Base-by-base conservation (phyloP, 2,888 invertebrate genomes). In the Noctua janthina region DNA sequence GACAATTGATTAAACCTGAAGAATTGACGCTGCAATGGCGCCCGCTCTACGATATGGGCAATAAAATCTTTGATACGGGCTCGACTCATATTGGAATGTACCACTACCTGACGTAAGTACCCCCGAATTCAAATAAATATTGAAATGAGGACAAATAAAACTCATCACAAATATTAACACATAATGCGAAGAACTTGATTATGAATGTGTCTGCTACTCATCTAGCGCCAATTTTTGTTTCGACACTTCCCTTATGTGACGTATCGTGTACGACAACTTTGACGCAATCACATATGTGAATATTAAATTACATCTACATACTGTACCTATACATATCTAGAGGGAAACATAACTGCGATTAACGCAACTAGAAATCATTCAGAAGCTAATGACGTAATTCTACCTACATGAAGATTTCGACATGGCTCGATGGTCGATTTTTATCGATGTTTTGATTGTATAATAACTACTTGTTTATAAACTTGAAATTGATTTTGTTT, bases 1-100 rank as follows among this genome's bases (percentile, higher is more conserved):
- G 97, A 88, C 97, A 98, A 91, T 95, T 99, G 85, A 94, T 99
- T 86, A 97, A 98, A 6, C 98, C 98, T 59, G 97, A 98, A 81
- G 99, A 99, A 84, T 93, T 99, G 79, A 97, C 97, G 81, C 96
- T 99, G 83, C 98, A 98, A 75, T 99, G 99, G 99, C 97, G 98
- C 88, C 99, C 99, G 20, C 95, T 99, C 15, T 99, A 98, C 93
- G 97, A 98, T 13, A 93, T 99, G 68, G 97, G 97, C 78, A 95
- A 97, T 87, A 97, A 97, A 88, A 96, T 98, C 83, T 97, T 97
- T 89, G 97, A 97, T 86, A 97, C 96, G 84, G 97, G 95, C 88
- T 93, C 97, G 78, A 96, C 97, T 15, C 96, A 96, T 70, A 94
- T 97, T 77, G 97, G 97, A 88, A 97, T 98, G 97, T 98, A 97